These are phyloP conservation scores for Dicentrarchus labrax DNA, from an alignment of 2,113 vertebrate species.

Conservation along the genomic window DNA sequence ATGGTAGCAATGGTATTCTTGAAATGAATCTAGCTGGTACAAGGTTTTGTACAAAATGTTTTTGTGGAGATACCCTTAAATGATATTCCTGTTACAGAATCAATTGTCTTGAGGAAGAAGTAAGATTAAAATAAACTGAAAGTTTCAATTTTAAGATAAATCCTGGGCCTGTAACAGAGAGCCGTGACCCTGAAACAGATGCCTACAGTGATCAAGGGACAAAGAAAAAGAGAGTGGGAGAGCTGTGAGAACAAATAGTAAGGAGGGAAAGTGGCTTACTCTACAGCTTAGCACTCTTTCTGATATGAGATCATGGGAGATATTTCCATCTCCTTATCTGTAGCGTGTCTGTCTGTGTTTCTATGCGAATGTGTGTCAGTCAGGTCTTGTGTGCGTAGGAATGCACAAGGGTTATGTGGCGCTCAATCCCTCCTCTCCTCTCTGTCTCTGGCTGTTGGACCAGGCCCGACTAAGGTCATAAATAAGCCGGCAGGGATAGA, in stretches of 20 bases:
- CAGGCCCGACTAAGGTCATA: constrained; percentile 62
- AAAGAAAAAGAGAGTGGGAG: constrained; percentile 8
- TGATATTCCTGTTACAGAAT: background rate
- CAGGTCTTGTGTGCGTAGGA: constrained; percentile 55
- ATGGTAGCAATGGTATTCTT: background rate
- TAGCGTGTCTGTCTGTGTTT: constrained; percentile 31
- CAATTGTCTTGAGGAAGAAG: background rate
- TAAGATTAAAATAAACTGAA: background rate
- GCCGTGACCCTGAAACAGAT: background rate
- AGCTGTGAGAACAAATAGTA: constrained; percentile 1
- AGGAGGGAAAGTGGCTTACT: constrained; percentile 38
- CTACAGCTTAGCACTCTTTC: constrained; percentile 45
- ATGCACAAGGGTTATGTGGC: constrained; percentile 44
- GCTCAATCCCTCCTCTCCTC: constrained; percentile 44
- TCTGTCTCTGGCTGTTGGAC: constrained; percentile 58
- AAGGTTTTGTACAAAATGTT: background rate
- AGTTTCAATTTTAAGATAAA: background rate
- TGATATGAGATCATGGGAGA: constrained; percentile 69
- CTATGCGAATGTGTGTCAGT: constrained; percentile 49
- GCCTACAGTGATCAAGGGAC: background rate
- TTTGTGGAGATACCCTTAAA: no score
- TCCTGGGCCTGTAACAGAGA: background rate
- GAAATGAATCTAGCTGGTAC: background rate
- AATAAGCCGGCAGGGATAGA: constrained; percentile 71
- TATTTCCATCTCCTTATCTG: constrained; percentile 71